A percentile compares a stretch with the other conserved stretches of the same genome.
Evolutionary conservation across 2,888 invertebrate species (phyloP).

Genomic region (Eretmocerus hayati): DNA sequence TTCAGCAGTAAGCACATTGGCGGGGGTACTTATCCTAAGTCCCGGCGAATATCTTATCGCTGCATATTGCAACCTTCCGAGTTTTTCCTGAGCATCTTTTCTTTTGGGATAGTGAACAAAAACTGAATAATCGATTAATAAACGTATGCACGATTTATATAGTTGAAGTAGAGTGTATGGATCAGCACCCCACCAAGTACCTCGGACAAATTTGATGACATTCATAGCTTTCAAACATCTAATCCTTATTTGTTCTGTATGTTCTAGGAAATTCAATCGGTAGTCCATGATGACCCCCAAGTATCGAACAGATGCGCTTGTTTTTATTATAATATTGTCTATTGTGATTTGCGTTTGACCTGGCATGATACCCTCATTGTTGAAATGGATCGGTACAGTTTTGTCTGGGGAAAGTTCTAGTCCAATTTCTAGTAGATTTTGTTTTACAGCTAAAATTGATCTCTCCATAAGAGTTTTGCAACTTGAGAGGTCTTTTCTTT

Average conservation of each 20-base stretch:
- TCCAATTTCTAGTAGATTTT: not conserved
- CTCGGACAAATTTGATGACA: not conserved
- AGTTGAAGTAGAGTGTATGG: not conserved
- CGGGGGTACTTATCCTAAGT: not conserved
- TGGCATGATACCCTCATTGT: not conserved
- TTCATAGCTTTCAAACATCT: not conserved
- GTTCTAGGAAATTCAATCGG: not conserved
- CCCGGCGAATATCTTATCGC: not conserved
- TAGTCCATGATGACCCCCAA: not conserved
- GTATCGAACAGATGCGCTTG: not conserved
- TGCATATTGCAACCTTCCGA: not conserved
- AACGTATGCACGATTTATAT: not conserved
- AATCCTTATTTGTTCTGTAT: not conserved
- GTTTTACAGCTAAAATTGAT: not conserved
- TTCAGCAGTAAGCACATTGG: not conserved
- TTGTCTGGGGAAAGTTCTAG: conserved; percentile 1
- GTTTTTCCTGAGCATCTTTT: not conserved
- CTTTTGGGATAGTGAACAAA: not conserved
- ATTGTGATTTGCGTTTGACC: not conserved
- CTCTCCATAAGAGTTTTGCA: not conserved
- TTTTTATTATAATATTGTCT: not conserved
- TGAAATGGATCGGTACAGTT: conserved; percentile 1
- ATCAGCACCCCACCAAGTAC: not conserved
- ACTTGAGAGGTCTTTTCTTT: not conserved
- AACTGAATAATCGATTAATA: not conserved